Evolutionary conservation across 2,797 vertebrate species (phyloP), one percentile per base, ranked within the genome.

Genomic region (Acanthiza pusilla): DNA sequence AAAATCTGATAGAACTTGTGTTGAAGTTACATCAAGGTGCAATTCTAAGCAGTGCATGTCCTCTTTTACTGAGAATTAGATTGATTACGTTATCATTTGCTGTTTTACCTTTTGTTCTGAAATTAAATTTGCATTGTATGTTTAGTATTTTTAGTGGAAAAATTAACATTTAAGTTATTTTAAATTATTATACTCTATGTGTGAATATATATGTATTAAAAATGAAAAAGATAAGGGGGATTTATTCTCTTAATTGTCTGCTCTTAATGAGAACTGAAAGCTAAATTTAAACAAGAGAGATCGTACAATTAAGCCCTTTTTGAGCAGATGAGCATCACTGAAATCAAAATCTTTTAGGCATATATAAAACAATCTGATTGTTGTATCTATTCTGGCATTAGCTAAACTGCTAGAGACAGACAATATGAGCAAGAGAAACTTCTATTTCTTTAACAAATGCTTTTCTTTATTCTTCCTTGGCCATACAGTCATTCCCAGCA

Each of bases 401-500:
- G 14, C 30, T 93, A 53, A 84, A 34, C 15, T 91, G 25, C 36
- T 93, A 95, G 40, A 71, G n/a, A 67, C 29, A 61, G n/a, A 67
- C 29, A 61, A 3, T 73, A 57, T 58, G 47, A 80, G 25, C 11
- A 65, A 42, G 22, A 85, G 32, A 45, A 62, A 70, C 3, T 50
- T 43, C 4, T 72, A 3, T 67, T 76, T 79, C 53, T 79, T 90
- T 96, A 96, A 96, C 91, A 42, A 90, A 83, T 77, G 48, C 36
- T 97, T 96, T 91, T 96, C 83, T 93, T 93, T 94, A 72, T 89
- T 97, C 82, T 97, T 94, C 88, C 91, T 91, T 94, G 85, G 78
- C 74, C 48, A 17, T 80, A 20, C 91, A 98, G 98, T 98, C 98
- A 98, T 92, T 98, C 98, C 92, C 98, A 98, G 94, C 98, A 98